Evolutionary conservation across 2,113 vertebrate species (phyloP).

Genomic region (Alosa alosa): DNA sequence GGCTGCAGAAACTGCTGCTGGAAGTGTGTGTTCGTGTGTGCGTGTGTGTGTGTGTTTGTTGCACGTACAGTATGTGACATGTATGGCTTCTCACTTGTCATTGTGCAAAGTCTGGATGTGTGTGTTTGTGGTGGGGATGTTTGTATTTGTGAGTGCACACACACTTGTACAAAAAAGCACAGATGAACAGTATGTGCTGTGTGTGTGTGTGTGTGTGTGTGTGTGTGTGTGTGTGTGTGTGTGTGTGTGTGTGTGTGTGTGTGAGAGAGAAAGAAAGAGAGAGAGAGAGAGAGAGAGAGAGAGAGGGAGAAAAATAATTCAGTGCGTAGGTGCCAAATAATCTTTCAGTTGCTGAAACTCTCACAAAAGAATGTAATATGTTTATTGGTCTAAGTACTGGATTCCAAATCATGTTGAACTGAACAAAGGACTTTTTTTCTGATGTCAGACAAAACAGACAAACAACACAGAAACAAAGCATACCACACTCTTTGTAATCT

Average conservation of each 20-base stretch:
- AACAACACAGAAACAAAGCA: background rate
- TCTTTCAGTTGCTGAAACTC: background rate
- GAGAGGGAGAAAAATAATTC: background rate
- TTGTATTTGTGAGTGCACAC: background rate
- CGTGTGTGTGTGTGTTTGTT: background rate
- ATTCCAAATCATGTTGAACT: background rate
- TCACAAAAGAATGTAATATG: background rate
- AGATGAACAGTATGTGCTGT: too few species aligned
- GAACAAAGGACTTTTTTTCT: background rate
- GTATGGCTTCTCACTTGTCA: too few species aligned
- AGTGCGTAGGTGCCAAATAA: background rate
- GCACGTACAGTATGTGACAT: background rate
- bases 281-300: background rate
- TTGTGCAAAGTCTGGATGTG: slow-evolving; percentile 32
- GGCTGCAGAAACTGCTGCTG: background rate
- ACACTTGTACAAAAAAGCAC: too few species aligned
- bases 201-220: too few species aligned
- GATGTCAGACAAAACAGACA: background rate
- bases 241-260: slow-evolving; percentile 27
- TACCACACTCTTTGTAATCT: background rate
- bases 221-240: background rate
- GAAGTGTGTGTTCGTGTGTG: slow-evolving; percentile 36
- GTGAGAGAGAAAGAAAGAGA: background rate
- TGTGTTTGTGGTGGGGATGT: background rate
- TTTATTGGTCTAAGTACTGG: background rate